phyloP scores from a whole-genome alignment of 1,140 invertebrate species.

The Listronotus oregonensis region DNA sequence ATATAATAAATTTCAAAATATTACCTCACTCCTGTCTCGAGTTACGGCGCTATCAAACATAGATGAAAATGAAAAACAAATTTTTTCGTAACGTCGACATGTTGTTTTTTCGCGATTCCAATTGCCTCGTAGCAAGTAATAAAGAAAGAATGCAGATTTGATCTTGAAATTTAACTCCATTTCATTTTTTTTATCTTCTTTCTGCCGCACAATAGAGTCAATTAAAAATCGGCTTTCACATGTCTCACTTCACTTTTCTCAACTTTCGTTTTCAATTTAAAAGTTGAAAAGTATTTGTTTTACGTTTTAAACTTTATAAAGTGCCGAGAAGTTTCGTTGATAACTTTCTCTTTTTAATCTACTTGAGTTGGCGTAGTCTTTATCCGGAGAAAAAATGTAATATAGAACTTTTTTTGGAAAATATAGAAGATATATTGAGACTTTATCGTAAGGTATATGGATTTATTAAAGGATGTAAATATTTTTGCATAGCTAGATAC shows the following conservation, averaged over 20 bases:
- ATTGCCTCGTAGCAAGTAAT: too few species aligned
- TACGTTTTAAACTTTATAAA: constrained; percentile 37
- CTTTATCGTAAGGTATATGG: not conserved
- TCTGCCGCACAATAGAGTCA: not conserved
- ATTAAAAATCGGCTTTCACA: constrained; percentile 23
- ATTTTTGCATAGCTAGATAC: not conserved
- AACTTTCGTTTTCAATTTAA: constrained; percentile 39
- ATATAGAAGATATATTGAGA: constrained; percentile 1
- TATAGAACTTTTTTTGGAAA: constrained; percentile 7
- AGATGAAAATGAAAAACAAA: too few species aligned
- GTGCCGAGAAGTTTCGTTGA: constrained; percentile 22
- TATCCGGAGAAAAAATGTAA: not conserved
- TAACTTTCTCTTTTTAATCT: constrained; percentile 34
- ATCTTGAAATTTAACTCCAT: too few species aligned
- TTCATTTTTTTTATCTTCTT: too few species aligned
- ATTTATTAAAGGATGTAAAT: too few species aligned
- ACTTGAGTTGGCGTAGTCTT: constrained; percentile 2
- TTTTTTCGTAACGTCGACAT: too few species aligned
- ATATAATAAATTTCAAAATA: too few species aligned
- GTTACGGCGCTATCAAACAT: too few species aligned
- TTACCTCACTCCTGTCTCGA: too few species aligned
- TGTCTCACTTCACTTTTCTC: not conserved
- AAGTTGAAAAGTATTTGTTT: constrained; percentile 35
- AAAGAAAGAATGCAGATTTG: too few species aligned
- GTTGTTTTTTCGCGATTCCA: too few species aligned